Evolutionary conservation across 1,140 invertebrate species (phyloP), one percentile per base, ranked within the genome.

Genomic region (Drosophila trapezifrons): DNA sequence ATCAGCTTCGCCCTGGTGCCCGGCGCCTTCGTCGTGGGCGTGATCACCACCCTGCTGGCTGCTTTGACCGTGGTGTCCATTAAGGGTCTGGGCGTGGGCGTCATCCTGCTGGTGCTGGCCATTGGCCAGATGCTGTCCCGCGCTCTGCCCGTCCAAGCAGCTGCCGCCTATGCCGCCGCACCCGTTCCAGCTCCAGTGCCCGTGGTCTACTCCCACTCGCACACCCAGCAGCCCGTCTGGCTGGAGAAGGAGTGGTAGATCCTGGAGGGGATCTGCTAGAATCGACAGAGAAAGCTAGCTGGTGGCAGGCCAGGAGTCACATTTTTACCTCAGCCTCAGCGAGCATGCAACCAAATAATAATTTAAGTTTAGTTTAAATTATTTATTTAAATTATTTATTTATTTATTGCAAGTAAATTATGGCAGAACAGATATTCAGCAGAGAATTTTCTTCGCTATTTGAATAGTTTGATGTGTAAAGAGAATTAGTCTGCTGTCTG

Each of bases 21-120:
- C 0, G 93, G 93, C 17, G 94, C 94, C 90, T 94, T 94, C 83
- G 94, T 94, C n/a, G 80, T 94, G 67, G 94, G 94, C 18, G 93
- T 94, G 13, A 94, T 94, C 47, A 94, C 94, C 29, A 94, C 94
- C 1, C 89, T 94, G 3, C 76, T 94, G 35, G 93, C 94, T 71
- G 93, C 94, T 0, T 79, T 94, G 4, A 94, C 94, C n/a, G 93
- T 94, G 22, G 94, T 94, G 47, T 94, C 94, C 43, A 94, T 94
- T n/a, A 94, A 94, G 91, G 94, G 94, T 58, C 82, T 94, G n/a
- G 94, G 93, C 32, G 94, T 94, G 52, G 94, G 94, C 7, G 93
- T 92, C 20, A 92, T 92, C 17, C 71, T 92, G 12, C 66, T 92
- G 49, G 80, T 92, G 52, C 75, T 92, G 52, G 90, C 91, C 58